Evolutionary conservation across 2,888 invertebrate species (phyloP), one percentile per base, ranked within the genome.

Genomic region (Norana najaformis): DNA sequence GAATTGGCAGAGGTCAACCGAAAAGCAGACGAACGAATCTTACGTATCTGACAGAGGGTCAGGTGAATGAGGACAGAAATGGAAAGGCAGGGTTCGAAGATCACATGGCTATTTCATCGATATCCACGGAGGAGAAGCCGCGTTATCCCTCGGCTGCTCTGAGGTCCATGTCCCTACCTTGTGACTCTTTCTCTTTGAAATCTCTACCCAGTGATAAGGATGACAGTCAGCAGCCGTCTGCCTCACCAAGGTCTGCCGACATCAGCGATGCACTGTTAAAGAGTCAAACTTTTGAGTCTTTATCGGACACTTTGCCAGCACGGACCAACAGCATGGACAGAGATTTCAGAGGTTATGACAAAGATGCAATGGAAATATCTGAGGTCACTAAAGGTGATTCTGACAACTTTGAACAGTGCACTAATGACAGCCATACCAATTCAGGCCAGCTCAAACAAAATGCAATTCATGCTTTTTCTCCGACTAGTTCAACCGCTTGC

Each of bases 121-220:
- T 69, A 69, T 37, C 85, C 35, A 37, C 23, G 6, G 85, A 85
- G 37, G 35, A 35, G 1, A 85, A 36, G 37, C 14, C 85, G 18
- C 85, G 37, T 35, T 37, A 85, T 85, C 37, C 85, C 23, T 85
- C 37, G 6, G 23, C 36, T 85, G 85, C 85, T 36, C 35, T 85
- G 23, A 85, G 85, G 30, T 85, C 85, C 85, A 85, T 85, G 85
- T 85, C 85, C 18, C 37, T 85, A 36, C 85, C 85, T 85, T 85
- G 11, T 85, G 85, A 36, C 23, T 36, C 37, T 6, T 36, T 35
- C 36, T 23, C 37, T 85, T 85, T 85, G 35, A 35, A 85, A 85
- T 85, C 85, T 85, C 36, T 36, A 20, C 37, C 85, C 35, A 14
- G 36, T 36, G 85, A 37, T 85, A 34, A 85, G 37, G 85, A 35